These are phyloP conservation scores for Trigoniulus corallinus DNA, from an alignment of 1,140 invertebrate species.

Conservation along the genomic window DNA sequence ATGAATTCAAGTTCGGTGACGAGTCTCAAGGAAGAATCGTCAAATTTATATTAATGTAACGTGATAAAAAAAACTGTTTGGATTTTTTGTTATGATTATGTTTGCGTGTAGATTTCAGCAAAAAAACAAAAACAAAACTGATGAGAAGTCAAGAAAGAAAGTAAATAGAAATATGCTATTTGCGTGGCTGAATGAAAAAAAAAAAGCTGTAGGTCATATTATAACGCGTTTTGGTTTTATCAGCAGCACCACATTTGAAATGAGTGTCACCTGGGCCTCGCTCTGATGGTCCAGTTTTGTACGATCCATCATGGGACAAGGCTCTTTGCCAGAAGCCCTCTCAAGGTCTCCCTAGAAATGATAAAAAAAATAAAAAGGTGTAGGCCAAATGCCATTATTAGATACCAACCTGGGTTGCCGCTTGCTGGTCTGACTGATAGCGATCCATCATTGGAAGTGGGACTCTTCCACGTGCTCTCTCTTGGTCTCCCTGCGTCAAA, in stretches of 20 bases:
- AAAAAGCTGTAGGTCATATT: too few species aligned
- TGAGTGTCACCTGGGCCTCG: background rate
- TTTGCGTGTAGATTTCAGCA: too few species aligned
- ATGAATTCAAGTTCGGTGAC: too few species aligned
- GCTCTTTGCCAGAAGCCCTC: background rate
- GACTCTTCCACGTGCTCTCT: constrained; percentile 42
- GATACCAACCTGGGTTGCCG: constrained; percentile 44
- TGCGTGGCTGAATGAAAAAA: too few species aligned
- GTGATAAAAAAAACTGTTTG: too few species aligned
- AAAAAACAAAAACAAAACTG: too few species aligned
- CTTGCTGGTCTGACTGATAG: constrained; percentile 47
- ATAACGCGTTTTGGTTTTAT: background rate
- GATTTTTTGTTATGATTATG: too few species aligned
- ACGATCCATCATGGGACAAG: background rate
- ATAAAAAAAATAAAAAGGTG: background rate
- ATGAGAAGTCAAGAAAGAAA: background rate
- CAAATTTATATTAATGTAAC: too few species aligned
- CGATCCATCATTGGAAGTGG: constrained; percentile 75
- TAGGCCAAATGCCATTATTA: background rate
- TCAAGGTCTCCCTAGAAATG: constrained; percentile 10
- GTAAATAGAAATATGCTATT: too few species aligned
- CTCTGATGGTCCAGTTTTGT: background rate
- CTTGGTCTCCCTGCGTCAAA: constrained; percentile 43
- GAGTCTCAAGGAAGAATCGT: too few species aligned
- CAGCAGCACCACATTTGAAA: background rate